Percentiles rank a stretch among this genome's conserved stretches.
Evolutionary conservation across 2,797 vertebrate genomes (phyloP).

Genomic region (Bovichtus variegatus): DNA sequence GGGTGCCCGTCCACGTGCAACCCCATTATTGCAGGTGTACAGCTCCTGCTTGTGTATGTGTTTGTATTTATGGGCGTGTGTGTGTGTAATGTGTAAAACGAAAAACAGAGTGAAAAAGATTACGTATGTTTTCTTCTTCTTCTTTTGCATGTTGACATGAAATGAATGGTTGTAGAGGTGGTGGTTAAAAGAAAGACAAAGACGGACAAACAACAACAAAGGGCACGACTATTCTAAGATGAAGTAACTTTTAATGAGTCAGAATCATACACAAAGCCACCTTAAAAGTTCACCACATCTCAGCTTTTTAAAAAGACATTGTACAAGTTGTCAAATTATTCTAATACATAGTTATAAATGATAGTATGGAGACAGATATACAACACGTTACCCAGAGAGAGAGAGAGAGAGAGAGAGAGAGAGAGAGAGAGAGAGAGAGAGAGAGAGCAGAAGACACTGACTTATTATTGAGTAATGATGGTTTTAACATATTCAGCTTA

Average conservation of each 20-base stretch:
- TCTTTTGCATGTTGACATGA: no score
- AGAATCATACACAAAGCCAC: slow-evolving; percentile 60
- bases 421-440: slow-evolving; percentile 12
- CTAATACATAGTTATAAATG: slow-evolving; percentile 58
- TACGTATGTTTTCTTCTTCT: no score
- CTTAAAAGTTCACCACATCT: slow-evolving; percentile 65
- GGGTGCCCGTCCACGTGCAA: no score
- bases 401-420: background rate
- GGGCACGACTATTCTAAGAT: slow-evolving; percentile 43
- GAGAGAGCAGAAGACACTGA: slow-evolving; percentile 25
- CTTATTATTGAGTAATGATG: slow-evolving; percentile 53
- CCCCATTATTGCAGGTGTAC: no score
- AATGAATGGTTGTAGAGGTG: no score
- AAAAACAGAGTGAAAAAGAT: no score
- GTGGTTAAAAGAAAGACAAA: background rate
- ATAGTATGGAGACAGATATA: slow-evolving; percentile 58
- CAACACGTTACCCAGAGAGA: slow-evolving; percentile 42
- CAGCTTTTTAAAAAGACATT: slow-evolving; percentile 66
- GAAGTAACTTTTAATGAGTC: slow-evolving; percentile 74
- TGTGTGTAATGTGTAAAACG: no score
- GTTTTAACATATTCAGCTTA: slow-evolving; percentile 55
- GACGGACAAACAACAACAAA: background rate
- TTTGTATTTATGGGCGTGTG: no score
- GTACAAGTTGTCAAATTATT: slow-evolving; percentile 65
- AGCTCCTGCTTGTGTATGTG: no score